Evolutionary conservation across 2,113 vertebrate genomes (phyloP).

Genomic region (Chauna torquata): DNA sequence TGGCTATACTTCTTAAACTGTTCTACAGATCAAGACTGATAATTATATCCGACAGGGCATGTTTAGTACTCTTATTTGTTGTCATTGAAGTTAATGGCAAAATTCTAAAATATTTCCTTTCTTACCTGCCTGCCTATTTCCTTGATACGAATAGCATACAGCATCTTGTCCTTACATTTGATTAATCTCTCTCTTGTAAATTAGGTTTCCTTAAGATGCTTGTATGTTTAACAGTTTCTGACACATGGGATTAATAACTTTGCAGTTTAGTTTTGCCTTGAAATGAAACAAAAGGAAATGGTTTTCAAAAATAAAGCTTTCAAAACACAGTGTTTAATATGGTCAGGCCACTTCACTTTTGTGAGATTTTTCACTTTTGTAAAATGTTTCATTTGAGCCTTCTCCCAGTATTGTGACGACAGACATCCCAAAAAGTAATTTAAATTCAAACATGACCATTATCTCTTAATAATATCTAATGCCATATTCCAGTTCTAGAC

Average conservation of each 20-base stretch:
- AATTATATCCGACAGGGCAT: neutral
- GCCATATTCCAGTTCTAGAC: neutral
- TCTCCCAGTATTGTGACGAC: neutral
- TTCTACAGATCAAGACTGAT: neutral
- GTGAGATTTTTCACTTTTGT: neutral
- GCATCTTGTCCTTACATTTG: neutral
- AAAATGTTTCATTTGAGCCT: neutral
- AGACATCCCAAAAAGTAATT: neutral
- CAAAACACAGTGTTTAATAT: neutral
- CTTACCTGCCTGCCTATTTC: neutral
- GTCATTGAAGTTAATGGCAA: neutral
- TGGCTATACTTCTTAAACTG: neutral
- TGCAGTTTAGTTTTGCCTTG: neutral
- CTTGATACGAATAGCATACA: neutral
- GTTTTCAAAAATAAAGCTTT: neutral
- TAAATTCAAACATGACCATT: neutral
- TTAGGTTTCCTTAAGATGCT: neutral
- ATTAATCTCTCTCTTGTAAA: neutral
- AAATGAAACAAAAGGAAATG: neutral
- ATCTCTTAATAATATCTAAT: neutral
- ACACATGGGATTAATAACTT: fast-evolving
- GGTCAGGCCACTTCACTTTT: neutral
- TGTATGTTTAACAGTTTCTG: neutral
- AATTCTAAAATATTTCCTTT: neutral
- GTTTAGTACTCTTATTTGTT: neutral